These are phyloP conservation scores for Enteromius argenteus DNA, from an alignment of 2,797 vertebrate genomes.

Conservation along the genomic window DNA sequence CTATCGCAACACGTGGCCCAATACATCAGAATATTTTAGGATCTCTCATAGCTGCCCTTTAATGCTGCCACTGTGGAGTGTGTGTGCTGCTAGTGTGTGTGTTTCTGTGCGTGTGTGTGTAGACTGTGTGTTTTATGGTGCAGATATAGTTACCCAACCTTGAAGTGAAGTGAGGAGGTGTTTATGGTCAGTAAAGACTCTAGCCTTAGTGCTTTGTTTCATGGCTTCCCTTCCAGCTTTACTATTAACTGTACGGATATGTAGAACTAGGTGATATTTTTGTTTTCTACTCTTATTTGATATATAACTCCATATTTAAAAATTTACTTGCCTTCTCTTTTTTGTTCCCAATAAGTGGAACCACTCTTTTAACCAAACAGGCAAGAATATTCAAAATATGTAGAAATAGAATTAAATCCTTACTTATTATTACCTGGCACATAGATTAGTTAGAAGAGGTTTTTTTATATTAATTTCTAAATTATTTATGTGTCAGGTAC, in stretches of 20 bases:
- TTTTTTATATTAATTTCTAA: too few relatives aligned
- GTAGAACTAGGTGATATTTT: not conserved
- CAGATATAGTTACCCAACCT: slow-evolving; percentile 48
- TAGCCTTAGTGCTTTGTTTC: slow-evolving; percentile 54
- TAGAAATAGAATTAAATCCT: not conserved
- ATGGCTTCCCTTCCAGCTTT: slow-evolving; percentile 45
- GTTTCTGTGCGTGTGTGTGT: slow-evolving; percentile 19
- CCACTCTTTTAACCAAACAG: not conserved
- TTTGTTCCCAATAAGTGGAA: not conserved
- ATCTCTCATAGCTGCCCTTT: slow-evolving; percentile 55
- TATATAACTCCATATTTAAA: not conserved
- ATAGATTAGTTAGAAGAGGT: too few relatives aligned
- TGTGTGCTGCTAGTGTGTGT: slow-evolving; percentile 29
- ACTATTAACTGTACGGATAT: slow-evolving; percentile 9
- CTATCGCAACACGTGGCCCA: slow-evolving; percentile 45
- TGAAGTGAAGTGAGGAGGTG: slow-evolving; percentile 43
- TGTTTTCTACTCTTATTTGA: not conserved
- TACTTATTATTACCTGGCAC: too few relatives aligned
- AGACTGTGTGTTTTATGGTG: slow-evolving; percentile 31
- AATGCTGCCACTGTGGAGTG: slow-evolving; percentile 32
- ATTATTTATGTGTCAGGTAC: too few relatives aligned
- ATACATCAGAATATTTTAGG: slow-evolving; percentile 63
- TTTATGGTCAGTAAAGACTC: slow-evolving; percentile 60
- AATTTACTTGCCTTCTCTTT: not conserved
- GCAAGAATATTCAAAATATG: not conserved